phyloP scores from a whole-genome alignment of 35 echinoderm and acorn worm genomes.

The Chiridota heheva region DNA sequence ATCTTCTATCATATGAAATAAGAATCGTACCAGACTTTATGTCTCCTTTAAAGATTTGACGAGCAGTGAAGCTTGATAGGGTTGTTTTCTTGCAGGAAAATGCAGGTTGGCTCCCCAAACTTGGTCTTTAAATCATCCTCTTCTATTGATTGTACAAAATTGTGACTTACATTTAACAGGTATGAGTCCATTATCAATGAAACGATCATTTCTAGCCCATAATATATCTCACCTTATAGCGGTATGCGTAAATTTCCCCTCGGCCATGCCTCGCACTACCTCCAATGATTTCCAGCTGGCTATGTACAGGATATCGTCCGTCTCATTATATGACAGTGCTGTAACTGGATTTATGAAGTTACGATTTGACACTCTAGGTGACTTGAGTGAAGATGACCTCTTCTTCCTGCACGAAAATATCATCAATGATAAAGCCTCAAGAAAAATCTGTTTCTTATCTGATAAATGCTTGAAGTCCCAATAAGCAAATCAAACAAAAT shows the following conservation, averaged over 20 bases:
- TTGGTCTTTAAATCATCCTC: not conserved
- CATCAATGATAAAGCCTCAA: not conserved
- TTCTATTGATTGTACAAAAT: not conserved
- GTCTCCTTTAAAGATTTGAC: too few species aligned
- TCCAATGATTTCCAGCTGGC: slow-evolving; percentile 31
- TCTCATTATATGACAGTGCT: slow-evolving; percentile 32
- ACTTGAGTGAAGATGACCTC: not conserved
- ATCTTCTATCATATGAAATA: too few species aligned
- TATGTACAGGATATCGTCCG: slow-evolving; percentile 46
- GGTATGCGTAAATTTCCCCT: slow-evolving; percentile 15
- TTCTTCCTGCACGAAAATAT: slow-evolving; percentile 14
- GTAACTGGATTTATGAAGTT: slow-evolving; percentile 31
- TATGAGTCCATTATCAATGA: not conserved
- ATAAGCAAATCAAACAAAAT: not conserved
- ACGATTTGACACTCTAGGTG: not conserved
- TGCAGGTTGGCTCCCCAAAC: too few species aligned
- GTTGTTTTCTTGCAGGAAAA: too few species aligned
- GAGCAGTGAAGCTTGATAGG: too few species aligned
- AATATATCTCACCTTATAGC: slow-evolving; percentile 1
- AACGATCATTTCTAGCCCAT: not conserved
- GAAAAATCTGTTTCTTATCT: not conserved
- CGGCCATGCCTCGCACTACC: not conserved
- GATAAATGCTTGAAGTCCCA: not conserved
- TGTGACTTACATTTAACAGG: not conserved
- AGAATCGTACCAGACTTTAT: too few species aligned